Percentiles rank a stretch among this genome's conserved stretches.
Evolutionary conservation across 2,888 invertebrate species (phyloP).

Genomic region (Diaperis boleti): DNA sequence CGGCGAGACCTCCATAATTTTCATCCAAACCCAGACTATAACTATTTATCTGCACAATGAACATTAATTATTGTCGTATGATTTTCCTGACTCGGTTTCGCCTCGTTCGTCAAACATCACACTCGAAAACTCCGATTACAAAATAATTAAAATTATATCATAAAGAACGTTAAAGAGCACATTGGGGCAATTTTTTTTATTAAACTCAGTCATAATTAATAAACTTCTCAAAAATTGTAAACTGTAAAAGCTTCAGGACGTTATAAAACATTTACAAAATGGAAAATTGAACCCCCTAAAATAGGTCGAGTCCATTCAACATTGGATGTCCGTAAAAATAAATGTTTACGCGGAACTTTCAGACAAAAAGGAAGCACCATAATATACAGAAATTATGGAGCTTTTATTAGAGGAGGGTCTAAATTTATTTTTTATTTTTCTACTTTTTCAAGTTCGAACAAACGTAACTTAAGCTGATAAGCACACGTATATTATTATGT

Average conservation of each 20-base stretch:
- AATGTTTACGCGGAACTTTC: slow-evolving; percentile 21
- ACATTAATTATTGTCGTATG: too few relatives aligned
- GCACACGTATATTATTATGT: not conserved
- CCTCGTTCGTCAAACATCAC: too few relatives aligned
- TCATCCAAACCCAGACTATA: too few relatives aligned
- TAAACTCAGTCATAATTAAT: too few relatives aligned
- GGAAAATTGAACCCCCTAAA: slow-evolving; percentile 27
- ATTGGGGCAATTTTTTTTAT: too few relatives aligned
- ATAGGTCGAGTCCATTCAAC: slow-evolving; percentile 31
- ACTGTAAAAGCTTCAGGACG: slow-evolving; percentile 10
- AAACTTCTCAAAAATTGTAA: slow-evolving; percentile 21
- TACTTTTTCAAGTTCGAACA: slow-evolving; percentile 2
- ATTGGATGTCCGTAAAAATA: slow-evolving; percentile 24
- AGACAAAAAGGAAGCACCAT: slow-evolving; percentile 24
- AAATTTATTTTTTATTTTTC: slow-evolving; percentile 16
- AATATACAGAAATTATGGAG: slow-evolving; percentile 14
- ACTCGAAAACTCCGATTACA: too few relatives aligned
- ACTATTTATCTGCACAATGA: too few relatives aligned
- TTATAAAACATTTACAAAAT: slow-evolving; percentile 21
- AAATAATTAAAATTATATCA: too few relatives aligned
- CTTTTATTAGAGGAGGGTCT: slow-evolving; percentile 14
- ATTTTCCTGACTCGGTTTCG: too few relatives aligned
- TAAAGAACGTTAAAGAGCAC: too few relatives aligned
- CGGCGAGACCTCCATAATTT: too few relatives aligned
- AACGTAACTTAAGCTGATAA: not conserved